Percentiles rank a stretch among this genome's conserved stretches.
Evolutionary conservation across 2,888 invertebrate species (phyloP).

Genomic region (Scaptomyza polygonia): DNA sequence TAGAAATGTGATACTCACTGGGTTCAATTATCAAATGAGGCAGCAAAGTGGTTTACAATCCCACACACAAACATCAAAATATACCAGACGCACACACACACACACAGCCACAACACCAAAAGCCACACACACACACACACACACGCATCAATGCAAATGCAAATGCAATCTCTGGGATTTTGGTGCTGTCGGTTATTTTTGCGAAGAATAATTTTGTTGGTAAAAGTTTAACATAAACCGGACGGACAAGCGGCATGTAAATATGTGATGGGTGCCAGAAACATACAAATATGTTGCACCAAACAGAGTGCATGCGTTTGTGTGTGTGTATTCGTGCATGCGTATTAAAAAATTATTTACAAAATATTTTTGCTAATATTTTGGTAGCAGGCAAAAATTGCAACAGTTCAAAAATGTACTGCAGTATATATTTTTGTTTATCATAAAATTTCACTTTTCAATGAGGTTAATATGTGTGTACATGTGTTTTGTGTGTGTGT

Average conservation of each 20-base stretch:
- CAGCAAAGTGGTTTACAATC: constrained; percentile 6
- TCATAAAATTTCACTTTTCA: constrained; percentile 23
- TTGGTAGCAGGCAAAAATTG: constrained; percentile 41
- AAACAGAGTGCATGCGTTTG: constrained; percentile 7
- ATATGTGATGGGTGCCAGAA: constrained; percentile 36
- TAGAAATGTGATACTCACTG: neutral
- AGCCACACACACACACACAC: neutral
- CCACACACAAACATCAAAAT: neutral
- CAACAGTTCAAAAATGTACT: constrained; percentile 25
- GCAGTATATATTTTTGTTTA: constrained; percentile 9
- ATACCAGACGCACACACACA: neutral
- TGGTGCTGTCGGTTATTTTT: constrained; percentile 22
- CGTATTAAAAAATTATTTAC: constrained; percentile 52
- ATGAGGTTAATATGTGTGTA: constrained; percentile 9
- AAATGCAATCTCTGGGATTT: constrained; percentile 25
- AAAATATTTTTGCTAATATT: constrained; percentile 73
- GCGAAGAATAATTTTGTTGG: constrained; percentile 31
- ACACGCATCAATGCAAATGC: constrained; percentile 13
- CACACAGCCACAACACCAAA: neutral
- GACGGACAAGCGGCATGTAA: constrained; percentile 28
- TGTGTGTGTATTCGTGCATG: constrained; percentile 11
- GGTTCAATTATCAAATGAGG: constrained; percentile 30
- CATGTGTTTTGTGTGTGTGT: constrained; percentile 2
- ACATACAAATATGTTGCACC: constrained; percentile 41
- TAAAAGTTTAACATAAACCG: constrained; percentile 29